A percentile compares a stretch with the other conserved stretches of the same genome.
Conservation (phyloP, 1,140 invertebrate species). For the Rhopalosiphum maidis region DNA sequence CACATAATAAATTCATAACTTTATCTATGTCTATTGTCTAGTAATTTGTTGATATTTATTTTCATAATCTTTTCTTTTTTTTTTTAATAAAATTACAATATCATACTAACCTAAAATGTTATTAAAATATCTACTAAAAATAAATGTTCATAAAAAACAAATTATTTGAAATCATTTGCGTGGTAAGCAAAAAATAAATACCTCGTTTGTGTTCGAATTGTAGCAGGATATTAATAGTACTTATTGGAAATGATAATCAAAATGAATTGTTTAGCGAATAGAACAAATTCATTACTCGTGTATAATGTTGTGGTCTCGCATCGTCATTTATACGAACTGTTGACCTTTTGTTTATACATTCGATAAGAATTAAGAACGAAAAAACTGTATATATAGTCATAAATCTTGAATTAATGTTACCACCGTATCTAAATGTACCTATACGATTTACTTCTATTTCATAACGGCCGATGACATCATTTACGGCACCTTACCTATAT, state of each 20-base stretch:
- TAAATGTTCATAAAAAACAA: neutral
- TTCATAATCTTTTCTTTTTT: neutral
- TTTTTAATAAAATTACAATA: neutral
- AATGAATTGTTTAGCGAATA: slow-evolving; percentile 27
- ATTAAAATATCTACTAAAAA: neutral
- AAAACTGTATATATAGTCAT: neutral
- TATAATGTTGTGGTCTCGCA: neutral
- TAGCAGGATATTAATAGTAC: neutral
- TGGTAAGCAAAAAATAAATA: neutral
- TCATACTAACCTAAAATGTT: neutral
- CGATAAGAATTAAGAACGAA: neutral
- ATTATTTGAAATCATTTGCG: neutral
- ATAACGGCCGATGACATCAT: neutral
- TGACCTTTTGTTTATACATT: slow-evolving; percentile 28
- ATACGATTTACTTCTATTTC: slow-evolving; percentile 9
- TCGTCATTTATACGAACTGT: slow-evolving; percentile 35
- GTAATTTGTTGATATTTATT: neutral
- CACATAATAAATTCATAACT: neutral
- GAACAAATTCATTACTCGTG: slow-evolving; percentile 1
- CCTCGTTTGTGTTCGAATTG: neutral
- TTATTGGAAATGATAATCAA: neutral
- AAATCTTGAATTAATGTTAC: neutral
- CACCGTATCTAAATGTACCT: neutral
- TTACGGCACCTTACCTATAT: neutral
- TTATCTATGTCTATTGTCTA: neutral